Base-by-base conservation (phyloP, 92 coral and sea anemone species). In the Palythoa grandiflora region DNA sequence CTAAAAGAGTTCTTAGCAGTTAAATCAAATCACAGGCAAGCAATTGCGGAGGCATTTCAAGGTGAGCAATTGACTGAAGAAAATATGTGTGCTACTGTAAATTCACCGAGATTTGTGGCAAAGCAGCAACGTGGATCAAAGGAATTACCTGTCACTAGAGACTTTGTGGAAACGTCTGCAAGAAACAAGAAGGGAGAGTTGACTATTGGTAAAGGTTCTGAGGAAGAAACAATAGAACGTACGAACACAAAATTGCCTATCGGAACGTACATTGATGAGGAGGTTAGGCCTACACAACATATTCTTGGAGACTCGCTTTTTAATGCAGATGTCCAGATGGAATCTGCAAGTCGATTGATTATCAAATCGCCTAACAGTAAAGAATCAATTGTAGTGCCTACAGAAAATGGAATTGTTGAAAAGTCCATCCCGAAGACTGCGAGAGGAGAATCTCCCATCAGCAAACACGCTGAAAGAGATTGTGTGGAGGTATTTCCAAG, bases 1-100 rank as follows among this genome's bases (percentile, higher is more conserved):
- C 53, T 71, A 36, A 74, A 65, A 39, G 80, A 59, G 38, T 85
- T 80, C 44, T 59, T 80, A 44, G 73, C 85, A 19, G 40, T 5
- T 38, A 80, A 80, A 80, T 16, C 73, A 5, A 80, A 50, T 19
- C 13, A 19, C 47, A 39, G 16, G 37, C 52, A 63, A 61, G n/a
- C 73, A 47, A 20, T n/a, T 20, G 38, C 8, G 38, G 38, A 16
- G n/a, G 3, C 16, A 1, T 38, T 2, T 80, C 37, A 28, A 38
- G 11, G 38, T 60, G 73, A 80, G 40, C 73, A 44, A 66, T 38
- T 12, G 73, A n/a, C 7, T 63, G n/a, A n/a, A 38, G 73, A 17
- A 80, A 20, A 60, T 39, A 11, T 12, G 38, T 19, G 36, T 3
- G 5, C 36, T 37, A 80, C 1, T 51, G 63, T 48, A 5, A 50